Conservation (phyloP, 2,888 invertebrate genomes). For the Drosophila atripex region DNA sequence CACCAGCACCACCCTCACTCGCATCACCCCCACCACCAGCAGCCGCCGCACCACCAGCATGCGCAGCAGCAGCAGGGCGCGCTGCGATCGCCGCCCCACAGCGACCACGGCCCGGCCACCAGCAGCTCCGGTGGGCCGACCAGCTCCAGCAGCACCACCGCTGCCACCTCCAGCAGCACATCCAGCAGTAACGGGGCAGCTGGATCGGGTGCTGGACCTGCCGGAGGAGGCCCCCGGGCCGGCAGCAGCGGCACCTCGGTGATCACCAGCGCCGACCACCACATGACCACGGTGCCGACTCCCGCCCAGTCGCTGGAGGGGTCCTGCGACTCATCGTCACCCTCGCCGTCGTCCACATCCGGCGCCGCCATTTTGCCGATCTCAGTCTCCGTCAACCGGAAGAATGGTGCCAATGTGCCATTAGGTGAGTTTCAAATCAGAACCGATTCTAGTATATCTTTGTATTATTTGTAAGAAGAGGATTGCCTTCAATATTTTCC, state of each 20-base stretch:
- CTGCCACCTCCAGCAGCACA: slow-evolving; percentile 77
- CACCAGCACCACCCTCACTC: slow-evolving; percentile 57
- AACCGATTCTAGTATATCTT: not conserved
- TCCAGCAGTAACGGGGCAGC: slow-evolving; percentile 40
- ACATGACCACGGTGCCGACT: slow-evolving; percentile 82
- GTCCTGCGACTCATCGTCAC: slow-evolving; percentile 87
- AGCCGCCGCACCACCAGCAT: slow-evolving; percentile 44
- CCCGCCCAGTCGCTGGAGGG: slow-evolving; percentile 84
- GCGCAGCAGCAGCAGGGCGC: slow-evolving; percentile 59
- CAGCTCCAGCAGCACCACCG: slow-evolving; percentile 46
- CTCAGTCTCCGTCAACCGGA: slow-evolving; percentile 83
- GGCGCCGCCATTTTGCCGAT: slow-evolving; percentile 77
- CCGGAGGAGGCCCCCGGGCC: slow-evolving; percentile 31
- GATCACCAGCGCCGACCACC: slow-evolving; percentile 84
- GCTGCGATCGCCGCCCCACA: slow-evolving; percentile 74
- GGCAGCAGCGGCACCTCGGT: slow-evolving; percentile 46
- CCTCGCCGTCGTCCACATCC: slow-evolving; percentile 86
- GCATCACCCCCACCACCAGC: slow-evolving; percentile 53
- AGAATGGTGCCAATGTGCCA: slow-evolving; percentile 83
- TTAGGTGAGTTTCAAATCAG: slow-evolving; percentile 74
- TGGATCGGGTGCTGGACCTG: slow-evolving; percentile 4
- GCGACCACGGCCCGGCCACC: slow-evolving; percentile 61
- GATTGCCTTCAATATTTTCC: too few species aligned
- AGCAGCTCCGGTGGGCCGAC: slow-evolving; percentile 57
- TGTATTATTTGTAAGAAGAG: not conserved